Conservation (phyloP, 2,888 invertebrate genomes). For the Lucinisca nassula region DNA sequence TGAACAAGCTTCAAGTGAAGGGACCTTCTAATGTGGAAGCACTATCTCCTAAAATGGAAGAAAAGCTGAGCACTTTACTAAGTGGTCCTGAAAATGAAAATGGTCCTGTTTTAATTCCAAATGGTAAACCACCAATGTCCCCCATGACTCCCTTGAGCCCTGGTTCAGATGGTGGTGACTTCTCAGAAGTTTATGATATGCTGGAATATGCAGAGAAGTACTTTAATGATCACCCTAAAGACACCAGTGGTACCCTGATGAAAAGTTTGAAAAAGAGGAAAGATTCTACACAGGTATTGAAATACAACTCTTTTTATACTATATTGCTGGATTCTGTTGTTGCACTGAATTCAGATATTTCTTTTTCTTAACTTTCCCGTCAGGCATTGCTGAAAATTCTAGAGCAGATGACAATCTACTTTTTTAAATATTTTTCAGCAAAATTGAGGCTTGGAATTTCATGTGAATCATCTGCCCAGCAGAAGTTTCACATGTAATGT, state of each 20-base stretch:
- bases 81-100: slow-evolving; percentile 35
- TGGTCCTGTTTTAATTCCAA: slow-evolving; percentile 39
- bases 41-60: slow-evolving; percentile 77
- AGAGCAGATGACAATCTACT: too few relatives aligned
- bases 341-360: too few relatives aligned
- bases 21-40: slow-evolving; percentile 66
- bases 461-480: too few relatives aligned
- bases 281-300: slow-evolving; percentile 76
- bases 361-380: too few relatives aligned
- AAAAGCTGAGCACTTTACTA: slow-evolving; percentile 72
- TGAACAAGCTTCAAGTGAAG: slow-evolving; percentile 60
- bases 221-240: slow-evolving; percentile 93
- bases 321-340: too few relatives aligned
- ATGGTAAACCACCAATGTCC: slow-evolving; percentile 50
- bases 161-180: slow-evolving; percentile 63
- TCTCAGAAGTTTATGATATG: slow-evolving; percentile 91
- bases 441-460: too few relatives aligned
- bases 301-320: too few relatives aligned
- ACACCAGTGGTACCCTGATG: slow-evolving; percentile 84
- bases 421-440: too few relatives aligned
- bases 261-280: slow-evolving; percentile 84
- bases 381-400: too few relatives aligned
- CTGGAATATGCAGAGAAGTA: slow-evolving; percentile 97
- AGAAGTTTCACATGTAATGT: too few relatives aligned
- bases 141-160: slow-evolving; percentile 61